Evolutionary conservation across 2,113 vertebrate genomes (phyloP).

Genomic region (Pteronura brasiliensis): DNA sequence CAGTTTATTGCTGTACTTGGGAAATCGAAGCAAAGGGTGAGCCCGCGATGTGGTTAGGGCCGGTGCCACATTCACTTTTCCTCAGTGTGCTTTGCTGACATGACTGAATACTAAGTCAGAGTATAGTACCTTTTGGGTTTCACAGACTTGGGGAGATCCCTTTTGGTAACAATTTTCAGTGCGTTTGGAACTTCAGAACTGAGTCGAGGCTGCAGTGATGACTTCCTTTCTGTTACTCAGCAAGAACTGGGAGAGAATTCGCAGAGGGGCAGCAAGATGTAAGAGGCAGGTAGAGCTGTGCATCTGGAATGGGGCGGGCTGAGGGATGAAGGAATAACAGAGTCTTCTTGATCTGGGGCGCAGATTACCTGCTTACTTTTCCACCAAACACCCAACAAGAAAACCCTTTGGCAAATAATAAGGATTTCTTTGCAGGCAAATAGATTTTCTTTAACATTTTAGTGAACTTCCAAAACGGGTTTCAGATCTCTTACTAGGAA

Average conservation of each 20-base stretch:
- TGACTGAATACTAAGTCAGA: background rate
- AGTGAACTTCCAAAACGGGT: background rate
- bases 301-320: background rate
- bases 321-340: background rate
- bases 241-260: background rate
- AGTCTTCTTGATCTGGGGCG: background rate
- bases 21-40: background rate
- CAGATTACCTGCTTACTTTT: background rate
- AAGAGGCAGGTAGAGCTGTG: background rate
- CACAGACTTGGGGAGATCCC: background rate
- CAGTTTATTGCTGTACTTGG: background rate
- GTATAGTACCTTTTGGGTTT: background rate
- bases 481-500: background rate
- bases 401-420: background rate
- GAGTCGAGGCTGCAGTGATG: background rate
- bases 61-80: background rate
- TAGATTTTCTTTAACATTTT: background rate
- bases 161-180: background rate
- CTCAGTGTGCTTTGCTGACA: background rate
- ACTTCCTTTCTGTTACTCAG: background rate
- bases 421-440: background rate
- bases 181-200: background rate
- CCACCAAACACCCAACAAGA: background rate
- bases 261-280: background rate
- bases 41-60: background rate